Base-by-base conservation (phyloP, 2,888 invertebrate genomes). In the Chrysomela aeneicollis region DNA sequence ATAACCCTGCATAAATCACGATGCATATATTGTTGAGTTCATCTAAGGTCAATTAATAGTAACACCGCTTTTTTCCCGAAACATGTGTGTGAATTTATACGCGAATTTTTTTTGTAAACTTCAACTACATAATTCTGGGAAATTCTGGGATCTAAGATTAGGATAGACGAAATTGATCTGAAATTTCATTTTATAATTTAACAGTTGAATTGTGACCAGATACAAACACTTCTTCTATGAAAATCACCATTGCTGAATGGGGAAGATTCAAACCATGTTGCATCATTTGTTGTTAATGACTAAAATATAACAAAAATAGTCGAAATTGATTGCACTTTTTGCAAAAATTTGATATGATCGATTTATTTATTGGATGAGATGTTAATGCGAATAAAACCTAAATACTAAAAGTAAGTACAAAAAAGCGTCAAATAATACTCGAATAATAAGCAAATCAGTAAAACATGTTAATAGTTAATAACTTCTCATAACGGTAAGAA, bases 321-420 rank as follows among this genome's bases (percentile, higher is more conserved):
- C 71, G 70, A 71, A 69, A 59, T 64, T 73, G 77, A 76, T 76
- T 76, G 77, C 76, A 76, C 74, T 71, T 70, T 66, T 69, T 72
- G n/a, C 66, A 71, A 75, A 73, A 73, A 74, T 67, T 76, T 76
- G 77, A 77, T 77, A 77, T 77, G 77, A 73, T 72, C 61, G 68
- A 71, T 67, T 72, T 67, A 5, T 70, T 71, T 70, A 69, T 69
- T 68, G 63, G 63, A 66, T 69, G 64, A 69, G 66, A 66, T 64
- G 59, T 62, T 62, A 59, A 57, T 61, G 53, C 42, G 62, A 66
- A 66, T 65, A 61, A 60, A 66, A 67, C 63, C 64, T 63, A 64
- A 68, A 59, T 62, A 21, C 67, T 69, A 69, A 64, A 65, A 63
- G 71, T 74, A 74, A 75, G 74, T 74, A 75, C 73, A 73, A 70